These are phyloP conservation scores for Hydraecia micacea DNA, from an alignment of 2,888 invertebrate genomes.

Conservation along the genomic window DNA sequence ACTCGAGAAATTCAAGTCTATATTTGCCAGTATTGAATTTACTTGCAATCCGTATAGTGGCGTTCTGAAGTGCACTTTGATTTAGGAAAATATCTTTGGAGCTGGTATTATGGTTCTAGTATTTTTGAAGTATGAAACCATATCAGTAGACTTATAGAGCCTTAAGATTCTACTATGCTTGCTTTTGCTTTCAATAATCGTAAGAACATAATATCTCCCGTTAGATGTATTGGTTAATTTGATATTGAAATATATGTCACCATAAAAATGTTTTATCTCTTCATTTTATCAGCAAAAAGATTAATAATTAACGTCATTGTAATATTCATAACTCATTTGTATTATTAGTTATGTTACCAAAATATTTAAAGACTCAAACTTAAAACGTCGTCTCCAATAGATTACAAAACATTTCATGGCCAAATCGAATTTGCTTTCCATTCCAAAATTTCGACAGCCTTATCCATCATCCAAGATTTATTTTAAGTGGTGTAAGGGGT, in stretches of 20 bases:
- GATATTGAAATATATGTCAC: background rate
- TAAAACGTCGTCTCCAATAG: slow-evolving; percentile 19
- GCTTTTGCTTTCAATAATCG: background rate
- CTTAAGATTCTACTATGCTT: background rate
- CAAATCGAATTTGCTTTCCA: slow-evolving; percentile 50
- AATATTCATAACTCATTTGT: background rate
- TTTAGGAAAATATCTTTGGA: slow-evolving; percentile 53
- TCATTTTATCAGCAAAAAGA: background rate
- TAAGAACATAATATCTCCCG: background rate
- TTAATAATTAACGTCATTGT: background rate
- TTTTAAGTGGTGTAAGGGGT: slow-evolving; percentile 62
- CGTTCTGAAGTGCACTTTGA: slow-evolving; percentile 60
- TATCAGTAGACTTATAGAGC: background rate
- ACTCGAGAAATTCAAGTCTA: slow-evolving; percentile 74
- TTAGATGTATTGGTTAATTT: background rate
- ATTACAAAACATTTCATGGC: slow-evolving; percentile 35
- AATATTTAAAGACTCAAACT: slow-evolving; percentile 8
- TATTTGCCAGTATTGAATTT: slow-evolving; percentile 78
- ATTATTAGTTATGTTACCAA: background rate
- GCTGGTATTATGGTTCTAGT: slow-evolving; percentile 27
- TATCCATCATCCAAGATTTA: slow-evolving; percentile 63
- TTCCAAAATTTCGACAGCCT: slow-evolving; percentile 52
- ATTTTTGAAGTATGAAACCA: slow-evolving; percentile 4
- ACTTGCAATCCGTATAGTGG: slow-evolving; percentile 70
- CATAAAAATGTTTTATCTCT: background rate